These are phyloP conservation scores for Bucco capensis DNA, from an alignment of 2,113 vertebrate species.

Conservation along the genomic window DNA sequence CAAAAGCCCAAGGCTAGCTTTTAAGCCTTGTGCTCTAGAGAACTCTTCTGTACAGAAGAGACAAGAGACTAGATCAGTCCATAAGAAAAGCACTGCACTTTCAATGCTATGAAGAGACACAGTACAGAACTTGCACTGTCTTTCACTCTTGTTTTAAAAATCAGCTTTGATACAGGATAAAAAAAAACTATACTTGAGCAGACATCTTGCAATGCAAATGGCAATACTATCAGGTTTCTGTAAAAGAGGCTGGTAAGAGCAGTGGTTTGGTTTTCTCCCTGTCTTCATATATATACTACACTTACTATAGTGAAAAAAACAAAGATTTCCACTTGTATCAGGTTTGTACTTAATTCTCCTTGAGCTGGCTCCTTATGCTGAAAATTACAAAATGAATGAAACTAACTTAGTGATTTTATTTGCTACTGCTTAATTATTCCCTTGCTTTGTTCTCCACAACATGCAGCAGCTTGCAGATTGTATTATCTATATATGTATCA, in stretches of 20 bases:
- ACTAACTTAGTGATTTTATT: neutral
- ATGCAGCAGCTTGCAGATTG: neutral
- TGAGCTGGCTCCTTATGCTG: neutral
- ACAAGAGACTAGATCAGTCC: neutral
- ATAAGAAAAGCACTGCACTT: neutral
- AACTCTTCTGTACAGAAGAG: neutral
- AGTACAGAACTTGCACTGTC: neutral
- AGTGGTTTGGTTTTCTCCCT: neutral
- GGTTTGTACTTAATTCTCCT: neutral
- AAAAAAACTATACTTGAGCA: neutral
- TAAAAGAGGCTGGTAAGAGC: neutral
- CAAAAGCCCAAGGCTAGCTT: neutral
- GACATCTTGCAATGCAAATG: neutral
- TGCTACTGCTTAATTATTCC: neutral
- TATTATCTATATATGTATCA: neutral
- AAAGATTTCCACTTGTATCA: neutral
- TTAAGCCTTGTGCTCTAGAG: neutral
- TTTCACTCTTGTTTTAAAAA: neutral
- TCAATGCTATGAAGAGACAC: neutral
- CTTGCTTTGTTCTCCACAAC: neutral
- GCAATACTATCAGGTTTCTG: neutral
- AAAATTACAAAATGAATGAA: neutral
- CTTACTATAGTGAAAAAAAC: neutral
- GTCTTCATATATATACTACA: too few species aligned
- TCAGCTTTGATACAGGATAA: neutral